Base-by-base conservation (phyloP, 2,113 vertebrate genomes). In the Phaethon lepturus region DNA sequence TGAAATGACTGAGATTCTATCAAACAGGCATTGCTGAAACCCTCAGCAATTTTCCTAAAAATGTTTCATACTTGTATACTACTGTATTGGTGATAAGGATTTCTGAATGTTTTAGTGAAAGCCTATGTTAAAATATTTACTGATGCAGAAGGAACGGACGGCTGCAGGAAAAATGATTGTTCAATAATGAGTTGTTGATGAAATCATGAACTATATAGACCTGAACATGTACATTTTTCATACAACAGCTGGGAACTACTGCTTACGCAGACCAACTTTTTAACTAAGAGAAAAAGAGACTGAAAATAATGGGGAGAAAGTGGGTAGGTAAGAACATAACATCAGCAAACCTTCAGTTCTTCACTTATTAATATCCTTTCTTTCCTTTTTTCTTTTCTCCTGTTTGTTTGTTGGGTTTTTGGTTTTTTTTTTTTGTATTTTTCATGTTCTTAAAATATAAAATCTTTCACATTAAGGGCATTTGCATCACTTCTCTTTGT, bases 221-320 rank as follows among this genome's bases (percentile, higher is more conserved):
- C 62, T 72, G 47, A 74, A 73, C 47, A 77, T 52, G 40, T 29
- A 69, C 11, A 64, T 50, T 80, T 97, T 91, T 68, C 28, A 90
- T 38, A 52, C 23, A 96, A 83, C 38, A 88, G 24, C 49, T 91
- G 35, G 40, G 50, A 86, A 86, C 88, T 26, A 15, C 18, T 72
- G 25, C 53, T 91, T 79, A 56, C 45, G 80, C 42, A 91, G 64
- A 95, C 10, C 75, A 97, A 97, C 73, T 97, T 98, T 90, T 64
- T 60, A 97, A 90, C 74, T 64, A 71, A 76, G 47, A 66, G 53
- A 31, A 93, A 90, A 81, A 55, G 13, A 68, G 63, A 69, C 58
- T 29, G 50, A 94, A 97, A 95, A 95, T 44, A 83, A 16, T 17
- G 12, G 40, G 33, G 33, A 81, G 59, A 77, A 84, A 69, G 49